Base-by-base conservation (phyloP, 2,797 vertebrate genomes). In the Sandelia bainsii region DNA sequence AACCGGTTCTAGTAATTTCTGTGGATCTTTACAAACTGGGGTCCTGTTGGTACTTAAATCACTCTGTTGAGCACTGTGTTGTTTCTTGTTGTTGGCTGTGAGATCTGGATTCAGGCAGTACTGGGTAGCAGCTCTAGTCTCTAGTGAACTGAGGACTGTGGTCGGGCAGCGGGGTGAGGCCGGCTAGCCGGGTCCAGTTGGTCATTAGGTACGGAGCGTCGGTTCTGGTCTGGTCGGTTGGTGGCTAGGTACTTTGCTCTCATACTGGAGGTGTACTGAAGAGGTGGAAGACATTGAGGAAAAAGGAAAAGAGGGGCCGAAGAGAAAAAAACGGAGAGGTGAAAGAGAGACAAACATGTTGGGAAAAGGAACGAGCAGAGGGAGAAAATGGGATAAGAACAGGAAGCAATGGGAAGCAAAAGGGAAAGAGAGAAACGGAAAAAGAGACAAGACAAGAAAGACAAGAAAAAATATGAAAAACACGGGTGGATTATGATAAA, bases 161-260 rank as follows among this genome's bases (percentile, higher is more conserved):
- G 94, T 77, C 93, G 86, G 72, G 88, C 83, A 10, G 86, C 67
- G 16, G 92, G 79, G 82, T 93, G 90, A 27, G 92, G 91, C 69
- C 93, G 92, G 85, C 89, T 93, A 1, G 90, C 72, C 0, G 93
- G 93, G 88, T 94, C 93, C 83, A 93, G 94, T 84, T 95, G 95
- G 77, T 93, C 93, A 8, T 94, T 94, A 76, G 93, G 93, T 67
- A 94, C 93, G 6, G 93, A 94, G 74, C 93, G 90, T 69, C 93
- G 91, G 79, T 91, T 94, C 86, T 92, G 95, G 90, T 97, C 96
- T 3, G 97, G 97, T 89, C 96, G 95, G 93, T 96, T 97, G 76
- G 97, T 98, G 91, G 97, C 97, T 90, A 98, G 95, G 94, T 98
- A 98, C 94, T 98, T 98, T 50, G 97, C 97, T 94, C 97, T 98